Percentiles rank a stretch among this genome's conserved stretches.
phyloP scores from a whole-genome alignment of 1,140 invertebrate species.

The Drosophila hydei region DNA sequence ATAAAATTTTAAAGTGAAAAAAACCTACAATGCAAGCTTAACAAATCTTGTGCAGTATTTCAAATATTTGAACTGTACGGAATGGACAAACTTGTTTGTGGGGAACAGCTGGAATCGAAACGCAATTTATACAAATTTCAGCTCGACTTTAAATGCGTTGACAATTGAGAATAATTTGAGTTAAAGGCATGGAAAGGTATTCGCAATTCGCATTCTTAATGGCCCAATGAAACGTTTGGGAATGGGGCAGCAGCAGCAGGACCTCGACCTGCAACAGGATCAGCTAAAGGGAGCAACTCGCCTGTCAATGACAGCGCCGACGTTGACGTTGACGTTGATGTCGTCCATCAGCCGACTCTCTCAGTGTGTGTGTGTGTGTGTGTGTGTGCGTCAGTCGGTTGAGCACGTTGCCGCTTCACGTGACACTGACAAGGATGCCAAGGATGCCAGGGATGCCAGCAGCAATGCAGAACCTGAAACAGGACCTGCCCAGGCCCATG shows the following conservation, averaged over 20 bases:
- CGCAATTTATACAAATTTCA: constrained; percentile 1
- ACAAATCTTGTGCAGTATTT: too few species aligned
- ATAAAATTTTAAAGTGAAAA: too few species aligned
- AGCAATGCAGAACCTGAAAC: background rate
- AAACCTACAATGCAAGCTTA: too few species aligned
- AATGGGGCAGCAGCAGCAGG: background rate
- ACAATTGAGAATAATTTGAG: background rate
- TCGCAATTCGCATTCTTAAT: constrained; percentile 26
- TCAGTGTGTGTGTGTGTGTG: background rate
- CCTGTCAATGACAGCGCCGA: constrained; percentile 60
- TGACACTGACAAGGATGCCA: constrained; percentile 65
- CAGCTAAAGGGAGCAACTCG: constrained; percentile 18
- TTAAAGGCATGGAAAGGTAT: constrained; percentile 23
- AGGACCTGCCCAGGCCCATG: background rate
- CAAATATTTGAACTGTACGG: background rate
- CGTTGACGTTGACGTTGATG: constrained; percentile 41
- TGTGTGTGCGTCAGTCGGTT: constrained; percentile 47
- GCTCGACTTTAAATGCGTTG: background rate
- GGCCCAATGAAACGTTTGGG: background rate
- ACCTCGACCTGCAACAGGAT: background rate
- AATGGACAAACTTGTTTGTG: background rate
- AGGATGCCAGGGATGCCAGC: constrained; percentile 38
- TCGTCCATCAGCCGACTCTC: constrained; percentile 55
- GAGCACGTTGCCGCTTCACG: constrained; percentile 75
- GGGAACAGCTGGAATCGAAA: background rate